Base-by-base conservation (phyloP, 64 coral and sea anemone genomes). In the Stylophora pistillata region DNA sequence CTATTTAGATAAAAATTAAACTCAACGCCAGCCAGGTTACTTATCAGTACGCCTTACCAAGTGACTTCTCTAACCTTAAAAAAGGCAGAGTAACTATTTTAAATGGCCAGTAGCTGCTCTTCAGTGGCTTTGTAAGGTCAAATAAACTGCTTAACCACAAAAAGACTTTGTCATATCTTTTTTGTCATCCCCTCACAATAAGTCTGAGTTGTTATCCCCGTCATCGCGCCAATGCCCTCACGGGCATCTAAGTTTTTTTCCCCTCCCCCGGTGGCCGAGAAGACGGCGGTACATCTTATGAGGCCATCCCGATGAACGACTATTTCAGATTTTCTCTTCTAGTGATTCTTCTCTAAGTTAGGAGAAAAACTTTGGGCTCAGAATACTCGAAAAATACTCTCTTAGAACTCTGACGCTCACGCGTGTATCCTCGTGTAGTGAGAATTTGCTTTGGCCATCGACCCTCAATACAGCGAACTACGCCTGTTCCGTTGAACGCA, bases 121-220 rank as follows among this genome's bases (percentile, higher is more conserved):
- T 28, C 31, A 37, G 80, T 53, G 80, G 62, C 31, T 69, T 84
- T 84, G 62, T 33, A 53, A 69, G 58, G 78, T 82, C 78, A 82
- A 81, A 70, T 84, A 84, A 84, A 84, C 16, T 62, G 61, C 69
- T 84, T 68, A 84, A 68, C 47, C 31, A 53, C 33, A 62, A 15
- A 74, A 6, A 10, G 25, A 66, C 4, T n/a, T 68, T 21, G 64
- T 25, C 26, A 4, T 26, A 10, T 68, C 13, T 68, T 21, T 9
- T 27, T 9, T 68, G 64, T 68, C 17, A 9, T 64, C 61, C 1
- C 5, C 20, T 64, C 15, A 64, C 23, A 17, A 20, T 64, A 1
- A 64, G 23, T 64, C 61, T 23, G 23, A 23, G 17, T 2, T 17
- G 23, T 23, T 20, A 64, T 64, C 7, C 17, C 20, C 23, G n/a